Evolutionary conservation across 2,797 vertebrate species (phyloP).

Genomic region (Salarias fasciatus): DNA sequence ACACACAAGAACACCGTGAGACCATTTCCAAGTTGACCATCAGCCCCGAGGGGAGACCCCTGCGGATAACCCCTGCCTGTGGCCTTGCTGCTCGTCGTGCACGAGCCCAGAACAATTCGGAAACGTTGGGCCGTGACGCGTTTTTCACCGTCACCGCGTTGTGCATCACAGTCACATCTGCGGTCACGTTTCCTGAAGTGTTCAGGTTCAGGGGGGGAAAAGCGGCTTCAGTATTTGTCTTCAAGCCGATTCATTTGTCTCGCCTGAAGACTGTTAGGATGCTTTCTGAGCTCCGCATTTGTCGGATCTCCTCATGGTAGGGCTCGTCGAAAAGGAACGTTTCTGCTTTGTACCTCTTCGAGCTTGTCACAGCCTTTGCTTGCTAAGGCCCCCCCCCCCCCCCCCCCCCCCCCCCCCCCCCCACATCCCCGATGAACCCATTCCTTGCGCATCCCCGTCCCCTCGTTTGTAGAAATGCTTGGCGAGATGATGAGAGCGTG

Average conservation of each 20-base stretch:
- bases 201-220: constrained; percentile 22
- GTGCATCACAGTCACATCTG: too few relatives aligned
- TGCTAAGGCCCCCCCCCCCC: constrained; percentile 34
- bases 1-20: constrained; percentile 50
- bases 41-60: constrained; percentile 29
- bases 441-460: constrained; percentile 40
- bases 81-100: constrained; percentile 33
- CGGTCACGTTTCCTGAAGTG: too few relatives aligned
- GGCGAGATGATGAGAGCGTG: constrained; percentile 25
- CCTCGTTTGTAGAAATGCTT: constrained; percentile 49
- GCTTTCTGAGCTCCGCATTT: constrained; percentile 26
- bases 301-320: constrained; percentile 45
- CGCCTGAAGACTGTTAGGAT: constrained; percentile 26
- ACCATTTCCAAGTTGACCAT: constrained; percentile 35
- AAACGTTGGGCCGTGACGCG: constrained; percentile 19
- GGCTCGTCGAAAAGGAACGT: constrained; percentile 45
- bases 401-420: too few relatives aligned
- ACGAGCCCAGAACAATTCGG: constrained; percentile 24
- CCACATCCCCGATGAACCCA: constrained; percentile 22
- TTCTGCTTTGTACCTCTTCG: constrained; percentile 23
- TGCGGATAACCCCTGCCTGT: constrained; percentile 30
- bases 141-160: too few relatives aligned
- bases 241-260: constrained; percentile 16
- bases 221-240: constrained; percentile 10
- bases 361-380: constrained; percentile 31